phyloP scores from a whole-genome alignment of 1,140 invertebrate species.

The Scylla paramamosain region DNA sequence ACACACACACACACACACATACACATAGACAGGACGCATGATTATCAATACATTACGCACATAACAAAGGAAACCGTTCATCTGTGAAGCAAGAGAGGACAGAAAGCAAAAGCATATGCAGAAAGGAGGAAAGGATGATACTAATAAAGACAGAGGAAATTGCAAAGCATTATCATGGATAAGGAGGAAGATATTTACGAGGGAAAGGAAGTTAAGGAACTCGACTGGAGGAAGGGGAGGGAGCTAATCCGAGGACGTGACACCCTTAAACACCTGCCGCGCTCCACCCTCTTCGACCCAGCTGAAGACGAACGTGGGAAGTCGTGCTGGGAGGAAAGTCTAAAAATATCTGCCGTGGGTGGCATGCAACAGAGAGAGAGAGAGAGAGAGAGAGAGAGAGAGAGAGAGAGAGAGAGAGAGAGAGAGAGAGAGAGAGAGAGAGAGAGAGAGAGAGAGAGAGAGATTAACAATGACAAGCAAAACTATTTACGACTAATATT shows the following conservation, averaged over 20 bases:
- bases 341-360: not conserved
- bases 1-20: no score
- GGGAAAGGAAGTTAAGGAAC: not conserved
- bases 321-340: not conserved
- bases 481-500: no score
- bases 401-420: not conserved
- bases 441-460: not conserved
- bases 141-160: not conserved
- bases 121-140: not conserved
- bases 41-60: not conserved
- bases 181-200: constrained; percentile 4
- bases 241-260: not conserved
- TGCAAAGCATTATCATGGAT: not conserved
- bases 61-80: not conserved
- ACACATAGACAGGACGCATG: no score
- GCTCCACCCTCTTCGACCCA: no score
- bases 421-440: not conserved
- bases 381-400: not conserved
- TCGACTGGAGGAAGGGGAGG: not conserved
- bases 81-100: not conserved
- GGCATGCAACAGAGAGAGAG: not conserved
- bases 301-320: not conserved
- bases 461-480: no score
- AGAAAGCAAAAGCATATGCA: not conserved
- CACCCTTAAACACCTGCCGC: not conserved